Conservation (phyloP, 2,888 invertebrate genomes). For the Eugnorisma glareosa region DNA sequence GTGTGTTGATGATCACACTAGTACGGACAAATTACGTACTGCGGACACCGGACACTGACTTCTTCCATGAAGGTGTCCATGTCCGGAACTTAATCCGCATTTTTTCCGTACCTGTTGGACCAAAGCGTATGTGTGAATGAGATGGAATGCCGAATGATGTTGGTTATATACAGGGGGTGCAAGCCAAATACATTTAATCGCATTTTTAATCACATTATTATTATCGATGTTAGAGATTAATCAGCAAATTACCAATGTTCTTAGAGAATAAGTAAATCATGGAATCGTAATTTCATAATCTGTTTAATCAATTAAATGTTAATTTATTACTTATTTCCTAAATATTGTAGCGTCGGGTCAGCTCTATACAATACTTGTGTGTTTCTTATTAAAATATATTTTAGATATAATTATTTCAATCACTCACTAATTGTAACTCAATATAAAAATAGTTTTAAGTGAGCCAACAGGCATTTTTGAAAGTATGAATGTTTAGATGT, state of each 20-base stretch:
- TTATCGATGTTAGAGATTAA: conserved; percentile 37
- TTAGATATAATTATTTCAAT: conserved; percentile 19
- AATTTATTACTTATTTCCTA: not conserved
- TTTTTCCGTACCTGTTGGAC: not conserved
- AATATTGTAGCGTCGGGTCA: conserved; percentile 42
- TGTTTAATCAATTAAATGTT: not conserved
- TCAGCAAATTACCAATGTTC: conserved; percentile 19
- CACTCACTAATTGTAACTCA: conserved; percentile 3
- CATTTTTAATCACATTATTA: conserved; percentile 30
- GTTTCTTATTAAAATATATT: not conserved
- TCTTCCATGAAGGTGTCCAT: not conserved
- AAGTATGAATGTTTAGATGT: conserved; percentile 25
- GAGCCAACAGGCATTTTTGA: conserved; percentile 16
- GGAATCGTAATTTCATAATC: conserved; percentile 30
- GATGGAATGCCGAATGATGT: conserved; percentile 11
- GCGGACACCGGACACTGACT: not conserved
- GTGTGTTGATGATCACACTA: not conserved
- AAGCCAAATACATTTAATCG: conserved; percentile 44
- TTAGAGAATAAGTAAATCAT: conserved; percentile 30
- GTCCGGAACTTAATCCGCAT: not conserved
- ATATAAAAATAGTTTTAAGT: conserved; percentile 1
- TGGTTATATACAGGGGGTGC: conserved; percentile 43
- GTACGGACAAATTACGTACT: not conserved
- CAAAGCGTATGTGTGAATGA: conserved; percentile 2
- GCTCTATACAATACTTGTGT: conserved; percentile 34